Evolutionary conservation across 2,797 vertebrate genomes (phyloP).

Genomic region (Pangasius sanitwongsei): DNA sequence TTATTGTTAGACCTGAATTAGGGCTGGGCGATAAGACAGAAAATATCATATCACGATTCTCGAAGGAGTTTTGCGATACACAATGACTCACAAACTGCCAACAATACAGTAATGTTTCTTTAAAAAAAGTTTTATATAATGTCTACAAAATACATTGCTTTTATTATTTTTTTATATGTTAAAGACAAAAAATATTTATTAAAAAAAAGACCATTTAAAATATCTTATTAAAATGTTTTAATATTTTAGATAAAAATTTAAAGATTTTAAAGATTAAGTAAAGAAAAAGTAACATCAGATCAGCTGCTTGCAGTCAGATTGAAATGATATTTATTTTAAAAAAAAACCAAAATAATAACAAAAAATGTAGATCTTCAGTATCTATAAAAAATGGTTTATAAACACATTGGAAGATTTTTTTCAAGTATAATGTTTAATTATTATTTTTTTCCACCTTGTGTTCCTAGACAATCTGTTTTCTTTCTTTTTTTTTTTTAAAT

Average conservation of each 20-base stretch:
- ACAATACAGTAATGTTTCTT: too few species aligned
- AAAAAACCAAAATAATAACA: too few species aligned
- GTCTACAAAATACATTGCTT: too few species aligned
- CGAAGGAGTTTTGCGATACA: too few species aligned
- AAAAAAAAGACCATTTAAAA: neutral
- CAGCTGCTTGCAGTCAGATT: too few species aligned
- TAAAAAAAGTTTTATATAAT: neutral
- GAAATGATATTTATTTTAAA: too few species aligned
- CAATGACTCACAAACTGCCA: too few species aligned
- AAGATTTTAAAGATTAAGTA: too few species aligned
- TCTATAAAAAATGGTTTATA: neutral
- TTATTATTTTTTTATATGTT: neutral
- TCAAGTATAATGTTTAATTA: neutral
- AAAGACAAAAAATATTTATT: too few species aligned
- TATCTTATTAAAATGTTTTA: too few species aligned
- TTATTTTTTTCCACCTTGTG: neutral
- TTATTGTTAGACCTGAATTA: neutral
- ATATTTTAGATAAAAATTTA: too few species aligned
- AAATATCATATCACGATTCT: neutral
- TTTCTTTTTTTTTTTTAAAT: neutral
- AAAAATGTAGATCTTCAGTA: neutral
- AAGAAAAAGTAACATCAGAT: too few species aligned
- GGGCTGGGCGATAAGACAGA: neutral
- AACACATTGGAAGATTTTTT: neutral
- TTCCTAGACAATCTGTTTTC: neutral